phyloP scores from a whole-genome alignment of 1,140 invertebrate genomes.

The Ooceraea biroi region DNA sequence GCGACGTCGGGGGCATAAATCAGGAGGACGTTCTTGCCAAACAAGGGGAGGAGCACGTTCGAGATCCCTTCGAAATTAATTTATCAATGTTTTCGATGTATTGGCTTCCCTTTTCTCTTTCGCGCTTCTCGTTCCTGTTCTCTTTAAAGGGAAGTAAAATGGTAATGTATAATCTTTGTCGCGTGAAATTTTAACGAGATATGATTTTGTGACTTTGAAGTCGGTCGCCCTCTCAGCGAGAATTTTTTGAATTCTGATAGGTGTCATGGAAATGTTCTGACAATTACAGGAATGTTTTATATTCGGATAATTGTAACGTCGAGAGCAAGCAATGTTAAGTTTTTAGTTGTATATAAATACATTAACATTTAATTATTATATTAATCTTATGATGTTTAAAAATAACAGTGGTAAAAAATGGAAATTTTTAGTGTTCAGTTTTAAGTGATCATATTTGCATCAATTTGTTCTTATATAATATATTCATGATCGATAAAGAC shows the following conservation, averaged over 20 bases:
- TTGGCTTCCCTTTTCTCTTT: conserved; percentile 29
- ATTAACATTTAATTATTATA: too few species aligned
- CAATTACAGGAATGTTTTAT: too few species aligned
- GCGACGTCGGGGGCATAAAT: conserved; percentile 61
- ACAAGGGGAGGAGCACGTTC: conserved; percentile 55
- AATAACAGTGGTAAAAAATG: background rate
- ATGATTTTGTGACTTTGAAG: conserved; percentile 32
- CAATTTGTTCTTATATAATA: background rate
- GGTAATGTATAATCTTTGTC: conserved; percentile 21
- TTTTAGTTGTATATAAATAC: too few species aligned
- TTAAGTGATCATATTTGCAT: background rate
- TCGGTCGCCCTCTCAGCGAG: background rate
- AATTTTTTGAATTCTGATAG: too few species aligned
- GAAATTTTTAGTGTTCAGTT: background rate
- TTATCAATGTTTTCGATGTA: conserved; percentile 54
- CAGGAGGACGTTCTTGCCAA: conserved; percentile 60
- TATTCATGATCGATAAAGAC: conserved; percentile 42
- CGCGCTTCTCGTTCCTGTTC: background rate
- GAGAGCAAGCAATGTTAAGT: too few species aligned
- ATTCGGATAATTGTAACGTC: too few species aligned
- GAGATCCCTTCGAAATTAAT: conserved; percentile 66
- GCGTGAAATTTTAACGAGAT: conserved; percentile 46
- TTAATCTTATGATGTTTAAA: too few species aligned
- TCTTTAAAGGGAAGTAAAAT: background rate
- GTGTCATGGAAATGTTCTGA: too few species aligned